Conservation (phyloP, 2,888 invertebrate species). For the Polydrusus tereticollis region DNA sequence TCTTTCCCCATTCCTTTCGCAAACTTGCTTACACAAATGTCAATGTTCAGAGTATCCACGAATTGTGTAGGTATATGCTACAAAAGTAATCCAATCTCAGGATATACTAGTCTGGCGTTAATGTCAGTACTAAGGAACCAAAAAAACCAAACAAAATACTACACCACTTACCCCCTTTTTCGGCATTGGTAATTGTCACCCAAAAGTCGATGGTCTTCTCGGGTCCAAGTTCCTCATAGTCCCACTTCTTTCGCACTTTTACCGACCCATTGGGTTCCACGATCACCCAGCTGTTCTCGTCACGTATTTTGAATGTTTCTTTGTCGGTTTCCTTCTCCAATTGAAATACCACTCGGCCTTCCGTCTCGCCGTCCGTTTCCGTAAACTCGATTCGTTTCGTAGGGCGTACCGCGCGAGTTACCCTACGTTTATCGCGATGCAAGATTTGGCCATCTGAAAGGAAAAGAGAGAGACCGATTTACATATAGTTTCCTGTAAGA, state of each 20-base stretch:
- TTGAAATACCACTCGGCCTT: constrained; percentile 89
- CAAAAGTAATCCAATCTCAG: too few species aligned
- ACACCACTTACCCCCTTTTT: constrained; percentile 82
- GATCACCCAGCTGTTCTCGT: constrained; percentile 94
- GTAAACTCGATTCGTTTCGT: constrained; percentile 93
- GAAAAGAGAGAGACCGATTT: background rate
- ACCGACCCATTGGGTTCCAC: constrained; percentile 93
- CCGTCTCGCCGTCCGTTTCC: constrained; percentile 90
- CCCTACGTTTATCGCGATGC: constrained; percentile 78
- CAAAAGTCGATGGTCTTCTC: constrained; percentile 97
- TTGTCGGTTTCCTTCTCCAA: constrained; percentile 92
- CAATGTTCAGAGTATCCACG: too few species aligned
- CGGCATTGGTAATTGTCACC: constrained; percentile 93
- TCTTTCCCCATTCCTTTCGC: too few species aligned
- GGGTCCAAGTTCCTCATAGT: constrained; percentile 93
- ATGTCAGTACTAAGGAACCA: too few species aligned
- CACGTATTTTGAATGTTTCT: constrained; percentile 93
- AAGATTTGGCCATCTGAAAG: constrained; percentile 22
- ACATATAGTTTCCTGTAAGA: background rate
- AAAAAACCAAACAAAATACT: too few species aligned
- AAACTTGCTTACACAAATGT: too few species aligned
- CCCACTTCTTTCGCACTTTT: constrained; percentile 96
- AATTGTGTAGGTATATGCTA: too few species aligned
- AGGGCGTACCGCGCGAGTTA: constrained; percentile 93
- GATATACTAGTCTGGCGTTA: too few species aligned